These are phyloP conservation scores for Holothuria glaberrima DNA, from an alignment of 35 echinoderm and acorn worm species.

Conservation along the genomic window DNA sequence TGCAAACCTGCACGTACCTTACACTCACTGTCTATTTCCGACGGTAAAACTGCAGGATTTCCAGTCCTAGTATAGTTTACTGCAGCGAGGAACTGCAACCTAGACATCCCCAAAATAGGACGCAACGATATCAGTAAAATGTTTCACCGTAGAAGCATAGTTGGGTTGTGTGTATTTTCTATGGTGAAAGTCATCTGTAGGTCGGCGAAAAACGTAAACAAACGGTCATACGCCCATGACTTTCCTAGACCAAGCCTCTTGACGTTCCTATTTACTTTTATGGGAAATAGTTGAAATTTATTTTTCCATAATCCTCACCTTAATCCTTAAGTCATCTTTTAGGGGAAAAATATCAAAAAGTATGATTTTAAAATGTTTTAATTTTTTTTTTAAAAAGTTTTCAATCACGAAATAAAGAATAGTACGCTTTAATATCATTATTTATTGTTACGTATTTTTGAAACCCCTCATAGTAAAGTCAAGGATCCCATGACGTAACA, in stretches of 20 bases:
- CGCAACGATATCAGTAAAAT: no score
- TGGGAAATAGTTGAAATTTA: background rate
- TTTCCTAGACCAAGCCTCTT: slow-evolving; percentile 26
- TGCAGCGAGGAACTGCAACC: no score
- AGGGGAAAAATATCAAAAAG: background rate
- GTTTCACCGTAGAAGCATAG: no score
- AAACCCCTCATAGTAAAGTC: no score
- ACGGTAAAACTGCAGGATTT: no score
- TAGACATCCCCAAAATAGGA: no score
- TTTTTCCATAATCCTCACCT: background rate
- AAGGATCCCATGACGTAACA: no score
- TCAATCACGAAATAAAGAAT: background rate
- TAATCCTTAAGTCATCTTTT: background rate
- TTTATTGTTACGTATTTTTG: no score
- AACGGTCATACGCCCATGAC: slow-evolving; percentile 8
- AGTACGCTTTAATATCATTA: background rate
- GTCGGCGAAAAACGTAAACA: slow-evolving; percentile 6
- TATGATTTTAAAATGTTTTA: background rate
- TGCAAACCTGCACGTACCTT: no score
- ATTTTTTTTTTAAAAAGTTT: background rate
- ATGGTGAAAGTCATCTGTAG: slow-evolving; percentile 50
- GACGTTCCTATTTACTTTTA: background rate
- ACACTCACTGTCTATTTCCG: no score
- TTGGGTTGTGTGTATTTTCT: no score
- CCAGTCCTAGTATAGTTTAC: no score